Evolutionary conservation across 2,113 vertebrate species (phyloP), one percentile per base, ranked within the genome.

Genomic region (Conger conger): DNA sequence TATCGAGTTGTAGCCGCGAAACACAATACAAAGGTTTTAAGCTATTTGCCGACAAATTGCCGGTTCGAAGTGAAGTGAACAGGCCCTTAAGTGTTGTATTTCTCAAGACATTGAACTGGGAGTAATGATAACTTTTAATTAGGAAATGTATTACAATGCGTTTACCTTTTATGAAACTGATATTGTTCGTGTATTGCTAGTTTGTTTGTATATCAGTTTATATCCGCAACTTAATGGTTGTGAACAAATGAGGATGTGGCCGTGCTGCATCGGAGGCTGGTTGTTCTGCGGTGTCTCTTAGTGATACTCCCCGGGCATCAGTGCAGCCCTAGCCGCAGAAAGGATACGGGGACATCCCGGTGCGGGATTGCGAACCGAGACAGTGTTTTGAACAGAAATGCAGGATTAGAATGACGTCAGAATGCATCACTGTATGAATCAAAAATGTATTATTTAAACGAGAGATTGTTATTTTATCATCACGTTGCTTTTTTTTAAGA

Each of bases 281-380:
- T 76, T 87, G 88, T 91, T 93, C 94, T 93, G 92, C 95, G 95
- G 94, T 93, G 94, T 96, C 91, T 95, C 93, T 90, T 96, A 91
- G 77, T 88, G 87, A 91, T 45, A 83, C 91, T 91, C 89, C 88
- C 94, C 94, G 93, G 93, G 87, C 87, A 89, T 78, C 86, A 76
- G 90, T 79, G 94, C 91, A 82, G 86, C 85, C 78, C 78, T 37
- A 36, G 92, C 95, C 95, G 95, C 94, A 89, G 90, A 88, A 90
- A 82, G 89, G 82, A 87, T 84, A 89, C 90, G 89, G 86, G 90
- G 92, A 92, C 91, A 81, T 87, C 90, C 86, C 91, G 89, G 89
- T 89, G 91, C 87, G 86, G 83, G 85, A 89, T 30, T 82, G 82
- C 81, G 79, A 80, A 76, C 8, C 5, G 27, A 63, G 73, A 82